Percentiles rank a stretch among this genome's conserved stretches.
These are phyloP conservation scores for Brachypalpus laphriformis DNA, from an alignment of 2,888 invertebrate genomes.

Conservation along the genomic window DNA sequence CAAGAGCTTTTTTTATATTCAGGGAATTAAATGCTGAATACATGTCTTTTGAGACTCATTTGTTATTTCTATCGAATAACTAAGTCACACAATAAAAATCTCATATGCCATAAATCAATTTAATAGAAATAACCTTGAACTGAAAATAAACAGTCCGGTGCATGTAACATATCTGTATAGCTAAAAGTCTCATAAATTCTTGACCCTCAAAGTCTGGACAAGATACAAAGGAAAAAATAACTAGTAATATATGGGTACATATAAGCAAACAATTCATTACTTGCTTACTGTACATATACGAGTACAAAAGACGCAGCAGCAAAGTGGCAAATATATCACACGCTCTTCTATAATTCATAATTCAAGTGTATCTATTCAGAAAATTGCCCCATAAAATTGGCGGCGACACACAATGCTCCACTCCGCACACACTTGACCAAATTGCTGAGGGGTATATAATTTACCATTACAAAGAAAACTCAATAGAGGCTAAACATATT, in stretches of 20 bases:
- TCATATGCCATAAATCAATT: slow-evolving; percentile 5
- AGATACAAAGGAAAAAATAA: not conserved
- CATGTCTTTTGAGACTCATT: not conserved
- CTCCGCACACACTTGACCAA: not conserved
- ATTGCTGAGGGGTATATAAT: slow-evolving; percentile 1
- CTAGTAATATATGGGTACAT: not conserved
- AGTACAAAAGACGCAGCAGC: not conserved
- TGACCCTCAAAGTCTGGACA: slow-evolving; percentile 10
- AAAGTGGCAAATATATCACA: not conserved
- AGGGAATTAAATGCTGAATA: not conserved
- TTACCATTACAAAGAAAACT: not conserved
- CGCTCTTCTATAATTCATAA: slow-evolving; percentile 5
- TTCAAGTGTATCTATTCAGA: not conserved
- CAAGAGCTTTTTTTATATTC: not conserved
- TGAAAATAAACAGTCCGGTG: not conserved
- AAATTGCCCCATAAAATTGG: not conserved
- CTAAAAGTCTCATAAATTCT: slow-evolving; percentile 13
- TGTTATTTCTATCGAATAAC: not conserved
- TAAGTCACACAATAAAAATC: not conserved
- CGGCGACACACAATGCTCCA: not conserved
- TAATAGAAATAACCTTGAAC: slow-evolving; percentile 27
- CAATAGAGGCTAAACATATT: not conserved
- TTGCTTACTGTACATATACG: not conserved
- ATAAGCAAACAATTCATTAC: not conserved
- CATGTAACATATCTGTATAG: not conserved